These are phyloP conservation scores for Nibea albiflora DNA, from an alignment of 2,113 vertebrate species.

Conservation along the genomic window DNA sequence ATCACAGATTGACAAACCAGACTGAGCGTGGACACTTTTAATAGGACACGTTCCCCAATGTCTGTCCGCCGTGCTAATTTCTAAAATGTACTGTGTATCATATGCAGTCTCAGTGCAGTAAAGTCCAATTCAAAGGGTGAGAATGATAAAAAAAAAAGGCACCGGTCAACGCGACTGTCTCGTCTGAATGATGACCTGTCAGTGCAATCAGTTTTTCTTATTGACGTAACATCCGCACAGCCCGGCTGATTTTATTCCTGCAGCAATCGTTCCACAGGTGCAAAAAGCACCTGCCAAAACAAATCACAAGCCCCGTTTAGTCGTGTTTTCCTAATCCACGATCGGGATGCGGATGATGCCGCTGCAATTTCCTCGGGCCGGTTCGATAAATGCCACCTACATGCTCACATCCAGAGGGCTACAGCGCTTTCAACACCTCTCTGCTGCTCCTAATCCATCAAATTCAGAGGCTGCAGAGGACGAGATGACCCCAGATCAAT, in stretches of 20 bases:
- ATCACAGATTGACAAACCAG: constrained; percentile 19
- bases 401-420: constrained; percentile 8
- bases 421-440: constrained; percentile 27
- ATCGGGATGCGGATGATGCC: constrained; percentile 36
- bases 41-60: background rate
- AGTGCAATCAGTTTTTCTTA: constrained; percentile 25
- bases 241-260: constrained; percentile 19
- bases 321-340: constrained; percentile 15
- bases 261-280: constrained; percentile 32
- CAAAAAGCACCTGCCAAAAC: constrained; percentile 46
- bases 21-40: background rate
- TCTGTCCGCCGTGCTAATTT: background rate
- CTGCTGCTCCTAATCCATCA: constrained; percentile 44
- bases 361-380: constrained; percentile 23
- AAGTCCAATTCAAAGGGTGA: constrained; percentile 35
- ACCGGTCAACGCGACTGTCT: constrained; percentile 21
- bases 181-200: constrained; percentile 13
- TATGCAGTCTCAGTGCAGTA: background rate
- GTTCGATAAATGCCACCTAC: constrained; percentile 38
- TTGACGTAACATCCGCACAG: constrained; percentile 30
- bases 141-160: constrained; percentile 37
- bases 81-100: background rate
- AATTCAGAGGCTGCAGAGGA: constrained; percentile 30
- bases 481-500: constrained; percentile 36
- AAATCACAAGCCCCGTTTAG: constrained; percentile 36